These are phyloP conservation scores for Argyrosomus japonicus DNA, from an alignment of 2,113 vertebrate genomes.

Conservation along the genomic window DNA sequence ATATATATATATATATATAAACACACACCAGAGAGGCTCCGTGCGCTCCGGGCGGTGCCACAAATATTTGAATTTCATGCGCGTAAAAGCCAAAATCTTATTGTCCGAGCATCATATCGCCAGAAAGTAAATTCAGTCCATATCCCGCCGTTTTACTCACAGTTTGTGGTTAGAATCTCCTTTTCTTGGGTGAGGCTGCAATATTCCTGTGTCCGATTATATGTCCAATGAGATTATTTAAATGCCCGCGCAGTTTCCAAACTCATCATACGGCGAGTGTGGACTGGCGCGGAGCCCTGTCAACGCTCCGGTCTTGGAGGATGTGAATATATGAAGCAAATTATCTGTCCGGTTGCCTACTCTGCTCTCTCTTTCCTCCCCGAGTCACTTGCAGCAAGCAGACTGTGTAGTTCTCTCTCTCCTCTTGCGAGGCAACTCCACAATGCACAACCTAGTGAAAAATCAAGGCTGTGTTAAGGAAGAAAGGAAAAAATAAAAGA, in stretches of 20 bases:
- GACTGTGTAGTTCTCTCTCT: slow-evolving; percentile 50
- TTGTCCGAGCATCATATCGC: slow-evolving; percentile 43
- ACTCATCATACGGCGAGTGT: slow-evolving; percentile 56
- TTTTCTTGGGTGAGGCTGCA: slow-evolving; percentile 47
- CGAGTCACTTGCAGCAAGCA: slow-evolving; percentile 65
- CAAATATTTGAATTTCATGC: slow-evolving; percentile 40
- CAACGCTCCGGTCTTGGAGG: slow-evolving; percentile 45
- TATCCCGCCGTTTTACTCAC: slow-evolving; percentile 60
- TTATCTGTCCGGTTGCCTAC: slow-evolving; percentile 58
- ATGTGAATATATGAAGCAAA: slow-evolving; percentile 41
- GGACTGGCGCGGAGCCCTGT: slow-evolving; percentile 37
- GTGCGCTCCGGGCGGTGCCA: slow-evolving; percentile 45
- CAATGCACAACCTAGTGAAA: not conserved
- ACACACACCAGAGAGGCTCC: slow-evolving; percentile 32
- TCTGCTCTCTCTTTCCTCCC: slow-evolving; percentile 48
- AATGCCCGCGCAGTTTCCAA: slow-evolving; percentile 69
- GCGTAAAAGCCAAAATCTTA: slow-evolving; percentile 64
- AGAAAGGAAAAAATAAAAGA: not conserved
- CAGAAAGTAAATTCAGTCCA: slow-evolving; percentile 62
- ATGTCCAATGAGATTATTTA: slow-evolving; percentile 63
- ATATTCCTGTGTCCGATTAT: slow-evolving; percentile 61
- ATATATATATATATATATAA: not conserved
- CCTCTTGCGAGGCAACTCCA: slow-evolving; percentile 60
- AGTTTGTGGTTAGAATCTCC: slow-evolving; percentile 50
- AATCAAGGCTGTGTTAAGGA: not conserved